Conservation (phyloP, 2,797 vertebrate genomes). For the Atherinosoma microstoma region DNA sequence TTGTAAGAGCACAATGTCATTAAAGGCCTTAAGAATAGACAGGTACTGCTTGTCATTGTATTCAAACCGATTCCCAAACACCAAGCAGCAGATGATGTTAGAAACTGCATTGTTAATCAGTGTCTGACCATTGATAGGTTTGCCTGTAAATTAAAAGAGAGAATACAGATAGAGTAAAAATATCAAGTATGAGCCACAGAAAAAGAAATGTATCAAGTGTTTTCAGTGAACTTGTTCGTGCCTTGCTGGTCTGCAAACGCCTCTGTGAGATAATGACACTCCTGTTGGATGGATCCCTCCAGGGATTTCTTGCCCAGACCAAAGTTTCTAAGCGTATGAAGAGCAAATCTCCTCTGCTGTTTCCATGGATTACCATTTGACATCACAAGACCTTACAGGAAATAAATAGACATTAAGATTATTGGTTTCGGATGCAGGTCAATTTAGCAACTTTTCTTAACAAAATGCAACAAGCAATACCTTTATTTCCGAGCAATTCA, state of each 20-base stretch:
- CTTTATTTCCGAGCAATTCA: conserved; percentile 10
- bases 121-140: conserved; percentile 52
- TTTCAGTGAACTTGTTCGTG: background rate
- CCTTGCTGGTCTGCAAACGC: conserved; percentile 64
- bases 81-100: conserved; percentile 76
- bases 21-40: conserved; percentile 43
- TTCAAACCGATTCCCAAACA: conserved; percentile 75
- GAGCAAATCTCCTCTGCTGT: conserved; percentile 76
- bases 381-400: conserved; percentile 60
- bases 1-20: conserved; percentile 30
- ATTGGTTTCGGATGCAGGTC: background rate
- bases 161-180: rapidly evolving
- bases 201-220: background rate
- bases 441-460: background rate
- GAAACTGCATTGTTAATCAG: conserved; percentile 69
- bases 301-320: conserved; percentile 71
- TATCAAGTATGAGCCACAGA: background rate
- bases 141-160: conserved; percentile 42
- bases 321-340: conserved; percentile 76
- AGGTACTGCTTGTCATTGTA: conserved; percentile 64
- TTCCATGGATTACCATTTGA: conserved; percentile 70
- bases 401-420: background rate
- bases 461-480: conserved; percentile 27
- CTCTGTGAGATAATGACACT: conserved; percentile 69
- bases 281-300: conserved; percentile 71